These are phyloP conservation scores for Bembecia ichneumoniformis DNA, from an alignment of 2,888 invertebrate species.

Conservation along the genomic window DNA sequence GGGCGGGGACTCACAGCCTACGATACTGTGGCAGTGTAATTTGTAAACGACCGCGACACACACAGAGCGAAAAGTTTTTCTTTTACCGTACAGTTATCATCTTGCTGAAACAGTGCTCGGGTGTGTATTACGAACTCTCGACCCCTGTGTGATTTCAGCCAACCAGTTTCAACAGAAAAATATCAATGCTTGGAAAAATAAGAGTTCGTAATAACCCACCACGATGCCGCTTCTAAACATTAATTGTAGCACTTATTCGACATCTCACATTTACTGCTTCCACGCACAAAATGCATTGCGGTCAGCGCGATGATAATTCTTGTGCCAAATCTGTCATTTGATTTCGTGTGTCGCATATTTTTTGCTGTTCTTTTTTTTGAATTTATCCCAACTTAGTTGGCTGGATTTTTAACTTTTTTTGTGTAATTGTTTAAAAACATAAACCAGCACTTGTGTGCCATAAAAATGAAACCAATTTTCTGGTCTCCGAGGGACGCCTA, in stretches of 20 bases:
- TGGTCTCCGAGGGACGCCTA: slow-evolving; percentile 25
- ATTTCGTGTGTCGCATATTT: slow-evolving; percentile 45
- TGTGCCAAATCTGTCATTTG: slow-evolving; percentile 39
- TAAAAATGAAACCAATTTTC: slow-evolving; percentile 19
- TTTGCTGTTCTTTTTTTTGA: slow-evolving; percentile 38
- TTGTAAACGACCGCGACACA: slow-evolving; percentile 75
- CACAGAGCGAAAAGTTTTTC: slow-evolving; percentile 16
- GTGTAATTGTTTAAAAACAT: slow-evolving; percentile 18
- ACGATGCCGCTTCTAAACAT: background rate
- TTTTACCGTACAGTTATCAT: slow-evolving; percentile 37
- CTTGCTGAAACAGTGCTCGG: slow-evolving; percentile 33
- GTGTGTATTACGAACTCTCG: no score
- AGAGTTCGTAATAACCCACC: no score
- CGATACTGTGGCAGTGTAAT: slow-evolving; percentile 99
- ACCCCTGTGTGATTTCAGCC: no score
- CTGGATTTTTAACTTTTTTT: slow-evolving; percentile 44
- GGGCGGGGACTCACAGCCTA: slow-evolving; percentile 94
- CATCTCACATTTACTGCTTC: background rate
- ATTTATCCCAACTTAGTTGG: slow-evolving; percentile 66
- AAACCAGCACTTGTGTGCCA: slow-evolving; percentile 39
- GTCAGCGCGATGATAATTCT: slow-evolving; percentile 45
- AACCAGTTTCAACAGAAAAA: no score
- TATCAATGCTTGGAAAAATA: no score
- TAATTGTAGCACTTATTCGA: background rate
- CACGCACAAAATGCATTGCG: slow-evolving; percentile 10